A percentile compares a stretch with the other conserved stretches of the same genome.
These are phyloP conservation scores for Danionella dracula DNA, from an alignment of 2,797 vertebrate species.

Conservation along the genomic window DNA sequence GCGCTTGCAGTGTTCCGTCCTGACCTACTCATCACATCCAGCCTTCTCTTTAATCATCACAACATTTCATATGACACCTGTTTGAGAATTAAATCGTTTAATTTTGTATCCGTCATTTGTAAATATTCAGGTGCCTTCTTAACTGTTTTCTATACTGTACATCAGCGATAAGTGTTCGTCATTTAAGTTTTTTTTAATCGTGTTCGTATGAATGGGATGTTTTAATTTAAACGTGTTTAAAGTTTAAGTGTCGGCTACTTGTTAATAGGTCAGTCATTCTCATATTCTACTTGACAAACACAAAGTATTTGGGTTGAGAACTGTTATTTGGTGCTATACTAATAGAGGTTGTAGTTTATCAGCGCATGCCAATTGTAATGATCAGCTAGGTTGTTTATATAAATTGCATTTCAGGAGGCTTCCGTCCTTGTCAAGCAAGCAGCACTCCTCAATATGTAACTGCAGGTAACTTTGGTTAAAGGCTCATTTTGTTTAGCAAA, in stretches of 20 bases:
- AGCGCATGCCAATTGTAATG: conserved; percentile 29
- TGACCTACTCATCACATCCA: conserved; percentile 46
- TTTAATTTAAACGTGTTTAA: neutral
- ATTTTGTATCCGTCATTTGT: conserved; percentile 5
- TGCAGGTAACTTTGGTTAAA: neutral
- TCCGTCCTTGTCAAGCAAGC: conserved; percentile 2
- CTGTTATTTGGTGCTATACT: conserved; percentile 36
- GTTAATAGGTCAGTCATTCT: conserved; percentile 10
- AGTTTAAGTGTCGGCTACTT: neutral
- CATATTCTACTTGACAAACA: neutral
- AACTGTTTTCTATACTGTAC: neutral
- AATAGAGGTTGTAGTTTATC: conserved; percentile 8
- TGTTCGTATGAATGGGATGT: neutral
- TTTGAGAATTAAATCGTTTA: no score
- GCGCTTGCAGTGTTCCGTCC: conserved; percentile 46
- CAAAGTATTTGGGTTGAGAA: neutral
- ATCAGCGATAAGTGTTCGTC: neutral
- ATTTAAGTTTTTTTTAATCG: neutral
- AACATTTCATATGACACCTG: no score
- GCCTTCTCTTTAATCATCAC: no score
- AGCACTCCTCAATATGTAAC: conserved; percentile 14
- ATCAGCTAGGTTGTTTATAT: neutral
- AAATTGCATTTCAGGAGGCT: conserved; percentile 12
- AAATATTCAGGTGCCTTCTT: conserved; percentile 28
- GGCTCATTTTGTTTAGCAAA: conserved; percentile 38